phyloP scores from a whole-genome alignment of 2,113 vertebrate genomes.

The Butastur rufipennis region DNA sequence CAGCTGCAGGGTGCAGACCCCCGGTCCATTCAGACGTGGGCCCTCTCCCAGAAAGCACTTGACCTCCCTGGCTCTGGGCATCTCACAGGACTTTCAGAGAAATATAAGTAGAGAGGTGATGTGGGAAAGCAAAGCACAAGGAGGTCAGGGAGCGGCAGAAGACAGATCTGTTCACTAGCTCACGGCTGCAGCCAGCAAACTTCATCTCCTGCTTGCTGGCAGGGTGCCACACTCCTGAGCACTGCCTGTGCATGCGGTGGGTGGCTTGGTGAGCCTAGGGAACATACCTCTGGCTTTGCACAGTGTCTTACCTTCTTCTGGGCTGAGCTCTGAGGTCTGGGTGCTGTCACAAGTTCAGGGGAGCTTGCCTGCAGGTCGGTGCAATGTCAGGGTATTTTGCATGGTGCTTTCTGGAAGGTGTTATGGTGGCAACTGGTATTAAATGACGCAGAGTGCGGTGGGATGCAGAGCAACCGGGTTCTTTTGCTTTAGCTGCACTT shows the following conservation, averaged over 20 bases:
- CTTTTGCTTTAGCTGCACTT: neutral
- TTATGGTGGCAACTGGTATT: neutral
- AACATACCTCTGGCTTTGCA: neutral
- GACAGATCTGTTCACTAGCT: neutral
- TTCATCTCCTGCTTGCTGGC: fast-evolving
- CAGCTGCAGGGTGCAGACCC: neutral
- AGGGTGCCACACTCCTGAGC: fast-evolving
- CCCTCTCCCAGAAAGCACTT: neutral
- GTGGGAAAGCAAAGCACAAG: neutral
- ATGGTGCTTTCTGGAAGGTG: neutral
- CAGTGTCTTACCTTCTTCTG: neutral
- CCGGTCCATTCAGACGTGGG: fast-evolving
- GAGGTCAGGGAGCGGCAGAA: neutral
- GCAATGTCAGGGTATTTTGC: neutral
- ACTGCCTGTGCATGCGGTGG: fast-evolving
- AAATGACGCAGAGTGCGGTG: fast-evolving
- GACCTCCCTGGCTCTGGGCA: too few relatives aligned
- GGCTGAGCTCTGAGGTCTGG: neutral
- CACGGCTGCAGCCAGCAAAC: neutral
- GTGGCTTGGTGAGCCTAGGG: neutral
- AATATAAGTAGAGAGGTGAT: neutral
- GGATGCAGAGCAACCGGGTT: neutral
- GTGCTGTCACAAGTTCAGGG: neutral
- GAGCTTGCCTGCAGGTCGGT: neutral
- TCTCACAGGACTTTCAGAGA: neutral